phyloP scores from a whole-genome alignment of 2,888 invertebrate species.

The Junonia oenone region DNA sequence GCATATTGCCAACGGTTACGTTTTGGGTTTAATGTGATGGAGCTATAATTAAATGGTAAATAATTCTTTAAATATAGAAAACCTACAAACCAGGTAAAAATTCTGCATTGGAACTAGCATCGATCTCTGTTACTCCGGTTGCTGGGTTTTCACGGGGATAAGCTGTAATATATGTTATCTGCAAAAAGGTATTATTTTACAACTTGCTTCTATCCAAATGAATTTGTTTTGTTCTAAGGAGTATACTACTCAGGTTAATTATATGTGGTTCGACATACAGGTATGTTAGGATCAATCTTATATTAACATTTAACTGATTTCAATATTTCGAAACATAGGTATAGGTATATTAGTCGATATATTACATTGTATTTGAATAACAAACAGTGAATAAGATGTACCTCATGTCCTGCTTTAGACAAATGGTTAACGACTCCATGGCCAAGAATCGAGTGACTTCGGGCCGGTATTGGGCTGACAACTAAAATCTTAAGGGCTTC shows the following conservation, averaged over 20 bases:
- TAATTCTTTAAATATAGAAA: neutral
- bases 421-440: conserved; percentile 39
- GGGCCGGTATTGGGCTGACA: conserved; percentile 37
- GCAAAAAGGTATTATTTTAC: conserved; percentile 39
- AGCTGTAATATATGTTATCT: conserved; percentile 48
- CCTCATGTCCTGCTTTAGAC: conserved; percentile 45
- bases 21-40: too few relatives aligned
- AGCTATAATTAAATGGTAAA: too few relatives aligned
- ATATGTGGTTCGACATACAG: too few relatives aligned
- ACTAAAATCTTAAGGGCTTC: conserved; percentile 37
- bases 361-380: too few relatives aligned
- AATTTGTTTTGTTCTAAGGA: too few relatives aligned
- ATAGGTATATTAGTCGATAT: too few relatives aligned
- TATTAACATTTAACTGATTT: too few relatives aligned
- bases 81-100: conserved; percentile 32
- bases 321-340: too few relatives aligned
- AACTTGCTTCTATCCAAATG: conserved; percentile 33
- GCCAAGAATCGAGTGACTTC: conserved; percentile 43
- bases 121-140: conserved; percentile 39
- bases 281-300: too few relatives aligned
- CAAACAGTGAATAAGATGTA: too few relatives aligned
- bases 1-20: too few relatives aligned
- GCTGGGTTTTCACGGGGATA: conserved; percentile 34
- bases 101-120: conserved; percentile 37
- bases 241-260: too few relatives aligned